Conservation (phyloP, 2,113 vertebrate species). For the Rhombomys opimus region DNA sequence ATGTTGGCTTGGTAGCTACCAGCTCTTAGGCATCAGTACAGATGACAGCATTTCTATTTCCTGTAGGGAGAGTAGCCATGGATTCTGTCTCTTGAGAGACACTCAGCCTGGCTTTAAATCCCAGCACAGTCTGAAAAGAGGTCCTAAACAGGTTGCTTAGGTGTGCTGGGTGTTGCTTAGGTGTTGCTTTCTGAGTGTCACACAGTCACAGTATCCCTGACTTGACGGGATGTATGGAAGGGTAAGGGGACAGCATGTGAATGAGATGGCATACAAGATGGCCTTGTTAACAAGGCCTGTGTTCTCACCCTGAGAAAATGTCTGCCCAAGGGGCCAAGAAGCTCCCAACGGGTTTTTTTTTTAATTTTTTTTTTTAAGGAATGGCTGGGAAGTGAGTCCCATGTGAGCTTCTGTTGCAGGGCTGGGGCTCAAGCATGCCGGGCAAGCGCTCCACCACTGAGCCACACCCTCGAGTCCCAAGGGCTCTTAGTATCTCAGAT, state of each 20-base stretch:
- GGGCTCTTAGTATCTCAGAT: background rate
- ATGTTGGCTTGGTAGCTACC: background rate
- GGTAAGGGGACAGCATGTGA: fast-evolving
- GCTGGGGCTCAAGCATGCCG: background rate
- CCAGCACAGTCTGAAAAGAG: background rate
- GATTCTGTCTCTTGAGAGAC: background rate
- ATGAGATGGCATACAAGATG: background rate
- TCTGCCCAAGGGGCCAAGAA: background rate
- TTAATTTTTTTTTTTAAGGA: background rate
- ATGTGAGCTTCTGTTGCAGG: background rate
- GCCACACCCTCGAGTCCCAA: background rate
- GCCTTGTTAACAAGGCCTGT: background rate
- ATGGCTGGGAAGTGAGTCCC: background rate
- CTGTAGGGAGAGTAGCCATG: too few relatives aligned
- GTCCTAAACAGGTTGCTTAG: background rate
- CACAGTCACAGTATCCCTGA: background rate
- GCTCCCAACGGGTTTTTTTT: background rate
- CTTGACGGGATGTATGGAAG: background rate
- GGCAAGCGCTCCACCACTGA: background rate
- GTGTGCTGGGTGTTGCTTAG: too few relatives aligned
- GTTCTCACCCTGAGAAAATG: background rate
- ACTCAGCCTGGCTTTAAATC: background rate
- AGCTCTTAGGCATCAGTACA: fast-evolving
- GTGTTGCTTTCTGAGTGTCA: background rate
- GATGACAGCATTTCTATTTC: background rate